Evolutionary conservation across 2,113 vertebrate genomes (phyloP), one percentile per base, ranked within the genome.

Genomic region (Trachemys scripta): DNA sequence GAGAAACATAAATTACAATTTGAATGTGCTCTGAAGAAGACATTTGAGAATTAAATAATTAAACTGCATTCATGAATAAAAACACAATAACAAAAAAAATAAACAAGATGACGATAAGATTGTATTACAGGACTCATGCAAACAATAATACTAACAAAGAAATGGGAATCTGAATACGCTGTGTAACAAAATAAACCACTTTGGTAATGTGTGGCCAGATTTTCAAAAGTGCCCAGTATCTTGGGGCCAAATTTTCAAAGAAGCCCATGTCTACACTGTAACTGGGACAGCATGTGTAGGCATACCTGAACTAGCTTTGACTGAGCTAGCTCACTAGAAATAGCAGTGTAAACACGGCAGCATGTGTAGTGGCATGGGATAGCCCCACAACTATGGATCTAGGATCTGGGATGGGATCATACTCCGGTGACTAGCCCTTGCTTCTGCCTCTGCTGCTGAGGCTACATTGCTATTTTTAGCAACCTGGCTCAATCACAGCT

Each of bases 21-120:
- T 5, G 8, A 85, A 57, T 17, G 29, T 57, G 5, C 19, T 87
- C 29, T 51, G 51, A 91, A 91, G 85, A 89, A 84, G 20, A 16
- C 38, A 45, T 91, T 89, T 87, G 29, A 89, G 29, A 49, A 80
- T 56, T 49, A 69, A 91, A 89, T 87, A 91, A 94, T 91, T 96
- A 91, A 95, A 25, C 42, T 69, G 42, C 29, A 85, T 93, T 94
- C 80, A 95, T 76, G 81, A 96, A 93, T 29, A 47, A 91, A 92
- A 90, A 82, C 11, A 65, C 80, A 87, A 93, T 85, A 88, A 45
- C 47, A 91, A 62, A 91, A 87, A 76, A 27, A 80, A 25, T 53
- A 91, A 95, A 85, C 51, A 87, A 84, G 20, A 65, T 31, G 80
- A 93, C 89, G 90, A 65, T 76, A 38, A 84, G 87, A 10, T 93